phyloP scores from a whole-genome alignment of 2,888 invertebrate genomes.

The Sycophila texana region DNA sequence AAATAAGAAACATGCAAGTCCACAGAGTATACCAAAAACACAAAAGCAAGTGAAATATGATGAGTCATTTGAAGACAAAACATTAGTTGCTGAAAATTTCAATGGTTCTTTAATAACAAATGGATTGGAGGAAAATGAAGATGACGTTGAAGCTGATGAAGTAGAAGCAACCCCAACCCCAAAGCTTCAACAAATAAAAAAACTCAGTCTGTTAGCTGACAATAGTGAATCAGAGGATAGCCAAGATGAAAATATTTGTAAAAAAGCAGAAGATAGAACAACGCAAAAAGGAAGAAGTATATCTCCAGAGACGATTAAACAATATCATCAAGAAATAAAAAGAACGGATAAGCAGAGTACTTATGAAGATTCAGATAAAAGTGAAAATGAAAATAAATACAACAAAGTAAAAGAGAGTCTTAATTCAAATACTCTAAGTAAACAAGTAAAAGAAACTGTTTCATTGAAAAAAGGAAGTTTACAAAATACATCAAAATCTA shows the following conservation, averaged over 20 bases:
- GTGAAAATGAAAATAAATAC: background rate
- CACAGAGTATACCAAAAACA: too few species aligned
- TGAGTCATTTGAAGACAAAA: too few species aligned
- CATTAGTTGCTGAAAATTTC: too few species aligned
- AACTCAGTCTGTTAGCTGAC: background rate
- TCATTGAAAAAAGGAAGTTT: background rate
- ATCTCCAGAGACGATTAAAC: conserved; percentile 3
- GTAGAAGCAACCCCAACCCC: too few species aligned
- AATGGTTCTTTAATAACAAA: too few species aligned
- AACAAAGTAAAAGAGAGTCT: background rate
- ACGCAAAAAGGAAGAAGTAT: background rate
- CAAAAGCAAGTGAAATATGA: too few species aligned
- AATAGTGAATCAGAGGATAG: background rate
- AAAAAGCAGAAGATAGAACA: background rate
- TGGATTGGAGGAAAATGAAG: too few species aligned
- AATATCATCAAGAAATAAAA: background rate
- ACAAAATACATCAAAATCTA: background rate
- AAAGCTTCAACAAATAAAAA: background rate
- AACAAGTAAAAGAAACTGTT: background rate
- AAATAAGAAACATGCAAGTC: background rate
- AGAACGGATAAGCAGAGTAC: background rate
- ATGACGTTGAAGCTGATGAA: too few species aligned
- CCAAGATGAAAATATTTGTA: background rate
- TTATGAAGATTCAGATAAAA: conserved; percentile 1
- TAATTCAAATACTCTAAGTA: background rate